A percentile compares a stretch with the other conserved stretches of the same genome.
Conservation (phyloP, 2,797 vertebrate species). For the Anomalospiza imberbis region DNA sequence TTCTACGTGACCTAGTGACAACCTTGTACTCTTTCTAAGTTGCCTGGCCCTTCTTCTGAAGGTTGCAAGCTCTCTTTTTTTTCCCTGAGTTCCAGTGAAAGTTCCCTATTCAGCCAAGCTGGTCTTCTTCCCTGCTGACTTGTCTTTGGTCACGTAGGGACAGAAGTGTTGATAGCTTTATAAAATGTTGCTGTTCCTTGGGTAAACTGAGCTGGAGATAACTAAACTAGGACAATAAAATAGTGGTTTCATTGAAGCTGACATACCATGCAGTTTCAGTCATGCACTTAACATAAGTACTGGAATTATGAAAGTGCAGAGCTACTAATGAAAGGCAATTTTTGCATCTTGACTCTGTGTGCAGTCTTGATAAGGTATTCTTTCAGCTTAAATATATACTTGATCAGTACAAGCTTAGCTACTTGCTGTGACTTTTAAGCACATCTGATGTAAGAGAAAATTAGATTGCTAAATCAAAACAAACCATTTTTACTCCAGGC, state of each 20-base stretch:
- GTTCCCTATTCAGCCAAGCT: neutral
- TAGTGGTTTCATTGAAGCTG: constrained; percentile 16
- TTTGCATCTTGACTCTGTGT: neutral
- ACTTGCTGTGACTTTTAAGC: constrained; percentile 2
- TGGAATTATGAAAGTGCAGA: neutral
- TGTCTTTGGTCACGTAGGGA: accelerated
- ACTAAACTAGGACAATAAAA: constrained; percentile 23
- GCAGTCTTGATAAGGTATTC: neutral
- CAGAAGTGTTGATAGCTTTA: neutral
- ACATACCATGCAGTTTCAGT: neutral
- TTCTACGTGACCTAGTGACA: neutral
- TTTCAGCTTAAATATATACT: neutral
- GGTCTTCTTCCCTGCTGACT: neutral
- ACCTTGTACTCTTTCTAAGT: neutral
- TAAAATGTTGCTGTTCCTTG: constrained; percentile 34
- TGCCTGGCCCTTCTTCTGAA: neutral
- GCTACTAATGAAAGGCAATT: neutral
- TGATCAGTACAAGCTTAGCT: neutral
- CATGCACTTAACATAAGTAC: neutral
- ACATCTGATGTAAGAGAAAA: neutral
- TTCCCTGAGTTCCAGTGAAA: accelerated
- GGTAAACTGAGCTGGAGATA: constrained; percentile 3
- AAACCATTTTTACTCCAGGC: neutral
- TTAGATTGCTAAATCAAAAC: neutral
- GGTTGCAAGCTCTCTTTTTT: neutral